A percentile compares a stretch with the other conserved stretches of the same genome.
phyloP scores from a whole-genome alignment of 2,113 vertebrate species.

The Anseranas semipalmata region DNA sequence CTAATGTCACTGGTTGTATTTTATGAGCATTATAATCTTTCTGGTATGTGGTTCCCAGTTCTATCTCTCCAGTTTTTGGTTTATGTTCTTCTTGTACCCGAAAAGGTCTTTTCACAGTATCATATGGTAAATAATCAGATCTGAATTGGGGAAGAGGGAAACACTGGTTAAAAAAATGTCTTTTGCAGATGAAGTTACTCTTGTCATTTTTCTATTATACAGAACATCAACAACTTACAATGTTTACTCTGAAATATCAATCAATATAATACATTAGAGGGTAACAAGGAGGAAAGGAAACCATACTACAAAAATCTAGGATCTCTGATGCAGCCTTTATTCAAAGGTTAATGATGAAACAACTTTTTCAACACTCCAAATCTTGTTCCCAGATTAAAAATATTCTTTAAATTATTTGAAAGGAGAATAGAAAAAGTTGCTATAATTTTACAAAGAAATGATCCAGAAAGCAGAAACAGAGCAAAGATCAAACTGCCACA shows the following conservation, averaged over 20 bases:
- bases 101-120: slow-evolving; percentile 62
- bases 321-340: background rate
- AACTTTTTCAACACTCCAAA: background rate
- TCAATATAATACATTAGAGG: background rate
- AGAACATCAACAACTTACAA: background rate
- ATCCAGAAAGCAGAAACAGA: background rate
- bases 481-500: background rate
- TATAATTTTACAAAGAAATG: background rate
- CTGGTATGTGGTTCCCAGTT: slow-evolving; percentile 82
- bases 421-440: background rate
- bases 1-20: slow-evolving; percentile 71
- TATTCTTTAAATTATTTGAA: background rate
- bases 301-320: background rate
- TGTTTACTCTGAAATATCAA: background rate
- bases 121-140: slow-evolving; percentile 82
- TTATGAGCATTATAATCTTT: slow-evolving; percentile 78
- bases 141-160: slow-evolving; percentile 67
- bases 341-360: background rate
- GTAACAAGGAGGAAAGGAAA: background rate
- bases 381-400: background rate
- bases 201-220: background rate
- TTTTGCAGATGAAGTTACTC: background rate
- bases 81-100: slow-evolving; percentile 70
- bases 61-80: slow-evolving; percentile 74
- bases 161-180: background rate